Base-by-base conservation (phyloP, 2,797 vertebrate genomes). In the Mallotus villosus region DNA sequence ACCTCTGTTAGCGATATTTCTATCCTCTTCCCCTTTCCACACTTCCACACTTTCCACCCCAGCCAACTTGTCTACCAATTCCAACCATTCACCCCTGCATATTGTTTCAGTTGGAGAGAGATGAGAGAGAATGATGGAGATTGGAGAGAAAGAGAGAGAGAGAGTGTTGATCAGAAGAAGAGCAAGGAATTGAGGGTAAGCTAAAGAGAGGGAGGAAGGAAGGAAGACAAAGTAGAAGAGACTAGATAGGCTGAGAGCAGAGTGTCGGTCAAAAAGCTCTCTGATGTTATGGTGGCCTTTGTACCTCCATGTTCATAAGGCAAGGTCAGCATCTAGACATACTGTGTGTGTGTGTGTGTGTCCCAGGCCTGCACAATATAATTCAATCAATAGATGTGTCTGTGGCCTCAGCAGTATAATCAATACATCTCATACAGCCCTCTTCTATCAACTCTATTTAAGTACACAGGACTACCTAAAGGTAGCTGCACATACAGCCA, bases 21-120 rank as follows among this genome's bases (percentile, higher is more conserved):
- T 3, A 14, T 46, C 41, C 11, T 2, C 9, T 12, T 41, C 11
- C 11, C 32, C 9, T 12, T 12, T 41, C 34, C 34, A 37, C 7
- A 37, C 34, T 9, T 11, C 17, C 1, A 17, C 51, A 17, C 49
- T 51, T 51, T 51, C 49, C 49, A 51, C 17, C 49, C 49, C 51
- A 55, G 16, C 17, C 51, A 55, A 55, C 19, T 11, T n/a, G 19
- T 55, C 51, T n/a, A 55, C 19, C 6, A 7, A 55, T 55, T 14
- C 12, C 49, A 51, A 51, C 14, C 49, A 51, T 34, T 8, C 7
- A 22, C 6, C 59, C 60, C 62, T 21, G 37, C 65, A 59, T 66
- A 53, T 70, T 75, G 68, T 70, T 65, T 75, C 55, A 60, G 61
- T 61, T 70, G 60, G n/a, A 25, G 51, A 41, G 34, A 64, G 49